Evolutionary conservation across 2,888 invertebrate species (phyloP).

Genomic region (Sericinus montela): DNA sequence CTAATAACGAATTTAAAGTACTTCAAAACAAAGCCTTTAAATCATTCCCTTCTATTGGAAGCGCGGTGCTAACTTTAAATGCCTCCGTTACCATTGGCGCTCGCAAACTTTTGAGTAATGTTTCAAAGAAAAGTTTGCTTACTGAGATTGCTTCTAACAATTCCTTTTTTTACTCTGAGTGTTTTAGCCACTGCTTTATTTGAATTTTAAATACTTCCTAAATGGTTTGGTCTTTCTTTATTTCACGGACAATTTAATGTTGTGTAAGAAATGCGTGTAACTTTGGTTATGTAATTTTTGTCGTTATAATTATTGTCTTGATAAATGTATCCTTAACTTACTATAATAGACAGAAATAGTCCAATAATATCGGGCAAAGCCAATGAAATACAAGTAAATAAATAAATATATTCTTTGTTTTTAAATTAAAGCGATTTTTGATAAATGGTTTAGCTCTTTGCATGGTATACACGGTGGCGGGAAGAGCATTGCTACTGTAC

Average conservation of each 20-base stretch:
- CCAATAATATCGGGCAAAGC: too few relatives aligned
- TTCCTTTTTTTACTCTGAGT: slow-evolving; percentile 17
- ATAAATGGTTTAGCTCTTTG: too few relatives aligned
- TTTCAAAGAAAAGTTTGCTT: slow-evolving; percentile 20
- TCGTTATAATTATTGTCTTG: too few relatives aligned
- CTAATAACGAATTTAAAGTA: background rate
- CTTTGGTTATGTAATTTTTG: too few relatives aligned
- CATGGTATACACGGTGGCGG: too few relatives aligned
- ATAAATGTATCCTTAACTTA: too few relatives aligned
- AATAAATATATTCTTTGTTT: too few relatives aligned
- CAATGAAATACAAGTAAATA: too few relatives aligned
- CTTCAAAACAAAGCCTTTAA: slow-evolving; percentile 3
- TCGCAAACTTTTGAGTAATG: slow-evolving; percentile 15
- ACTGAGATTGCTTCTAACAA: slow-evolving; percentile 20
- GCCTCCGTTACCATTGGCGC: slow-evolving; percentile 16
- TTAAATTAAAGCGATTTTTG: too few relatives aligned
- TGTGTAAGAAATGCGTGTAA: too few relatives aligned
- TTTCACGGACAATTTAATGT: slow-evolving; percentile 6
- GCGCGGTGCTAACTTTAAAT: slow-evolving; percentile 13
- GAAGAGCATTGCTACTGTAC: too few relatives aligned
- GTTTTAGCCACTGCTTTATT: slow-evolving; percentile 16
- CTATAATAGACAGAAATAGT: too few relatives aligned
- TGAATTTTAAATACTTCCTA: slow-evolving; percentile 22
- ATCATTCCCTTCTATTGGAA: slow-evolving; percentile 2
- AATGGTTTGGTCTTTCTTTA: slow-evolving; percentile 19